Percentiles rank a stretch among this genome's conserved stretches.
These are phyloP conservation scores for Phymatocera aterrima DNA, from an alignment of 2,888 invertebrate genomes.

Conservation along the genomic window DNA sequence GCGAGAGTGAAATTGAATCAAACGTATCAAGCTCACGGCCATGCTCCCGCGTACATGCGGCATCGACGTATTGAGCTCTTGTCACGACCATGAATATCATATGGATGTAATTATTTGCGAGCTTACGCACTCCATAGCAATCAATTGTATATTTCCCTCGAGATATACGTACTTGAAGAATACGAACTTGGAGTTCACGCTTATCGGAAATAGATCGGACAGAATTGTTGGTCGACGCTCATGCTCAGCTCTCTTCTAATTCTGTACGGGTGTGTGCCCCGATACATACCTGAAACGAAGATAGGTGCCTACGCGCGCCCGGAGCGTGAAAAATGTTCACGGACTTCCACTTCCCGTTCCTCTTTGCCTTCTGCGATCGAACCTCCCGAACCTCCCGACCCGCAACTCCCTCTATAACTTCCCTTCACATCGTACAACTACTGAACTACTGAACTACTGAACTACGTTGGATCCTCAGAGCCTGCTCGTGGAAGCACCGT, in stretches of 20 bases:
- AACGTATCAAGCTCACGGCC: background rate
- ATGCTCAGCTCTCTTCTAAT: background rate
- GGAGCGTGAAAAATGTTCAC: conserved; percentile 42
- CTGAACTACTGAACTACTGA: too few relatives aligned
- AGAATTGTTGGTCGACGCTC: conserved; percentile 37
- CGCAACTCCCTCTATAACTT: background rate
- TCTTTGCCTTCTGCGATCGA: background rate
- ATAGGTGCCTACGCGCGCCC: conserved; percentile 41
- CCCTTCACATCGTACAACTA: background rate
- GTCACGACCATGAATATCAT: too few relatives aligned
- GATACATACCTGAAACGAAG: conserved; percentile 24
- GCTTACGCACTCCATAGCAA: conserved; percentile 22
- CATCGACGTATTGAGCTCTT: too few relatives aligned
- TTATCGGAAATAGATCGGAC: conserved; percentile 42
- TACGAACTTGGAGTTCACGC: conserved; percentile 38
- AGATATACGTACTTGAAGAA: conserved; percentile 17
- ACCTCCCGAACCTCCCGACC: background rate
- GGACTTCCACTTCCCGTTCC: conserved; percentile 23
- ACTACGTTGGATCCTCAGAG: too few relatives aligned
- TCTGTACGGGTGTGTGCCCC: background rate
- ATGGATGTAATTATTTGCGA: too few relatives aligned
- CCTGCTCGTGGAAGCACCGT: too few relatives aligned
- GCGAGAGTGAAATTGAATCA: background rate
- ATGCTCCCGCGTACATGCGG: background rate
- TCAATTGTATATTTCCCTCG: conserved; percentile 42